These are phyloP conservation scores for Corythucha ciliata DNA, from an alignment of 2,888 invertebrate species.

Conservation along the genomic window DNA sequence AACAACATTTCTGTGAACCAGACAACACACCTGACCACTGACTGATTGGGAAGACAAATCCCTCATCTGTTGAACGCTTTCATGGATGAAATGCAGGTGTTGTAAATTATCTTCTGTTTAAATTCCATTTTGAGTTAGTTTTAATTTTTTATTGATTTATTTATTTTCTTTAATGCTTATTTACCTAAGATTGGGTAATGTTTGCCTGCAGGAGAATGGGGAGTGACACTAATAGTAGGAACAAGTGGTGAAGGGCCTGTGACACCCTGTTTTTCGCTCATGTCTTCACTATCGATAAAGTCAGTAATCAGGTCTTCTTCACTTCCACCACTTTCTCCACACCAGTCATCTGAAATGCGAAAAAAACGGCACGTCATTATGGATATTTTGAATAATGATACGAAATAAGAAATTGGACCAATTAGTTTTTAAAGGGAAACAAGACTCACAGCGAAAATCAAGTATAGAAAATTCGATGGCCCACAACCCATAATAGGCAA, in stretches of 20 bases:
- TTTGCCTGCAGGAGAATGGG: conserved; percentile 72
- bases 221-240: conserved; percentile 80
- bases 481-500: no score
- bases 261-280: conserved; percentile 25
- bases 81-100: conserved; percentile 64
- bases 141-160: background rate
- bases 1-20: background rate
- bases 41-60: conserved; percentile 48
- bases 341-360: conserved; percentile 54
- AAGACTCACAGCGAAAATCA: no score
- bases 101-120: conserved; percentile 61
- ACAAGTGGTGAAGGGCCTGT: conserved; percentile 48
- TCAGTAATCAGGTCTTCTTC: conserved; percentile 73
- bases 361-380: conserved; percentile 6
- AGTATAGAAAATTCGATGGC: no score
- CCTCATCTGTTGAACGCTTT: conserved; percentile 67
- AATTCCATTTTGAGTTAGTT: background rate
- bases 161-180: conserved; percentile 15
- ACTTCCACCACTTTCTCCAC: conserved; percentile 53
- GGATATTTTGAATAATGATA: no score
- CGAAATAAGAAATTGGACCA: no score
- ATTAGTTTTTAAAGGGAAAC: no score
- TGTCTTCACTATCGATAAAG: conserved; percentile 46
- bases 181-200: conserved; percentile 55
- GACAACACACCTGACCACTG: conserved; percentile 36